Percentiles rank a stretch among this genome's conserved stretches.
Evolutionary conservation across 2,113 vertebrate genomes (phyloP).

Genomic region (Puma concolor): DNA sequence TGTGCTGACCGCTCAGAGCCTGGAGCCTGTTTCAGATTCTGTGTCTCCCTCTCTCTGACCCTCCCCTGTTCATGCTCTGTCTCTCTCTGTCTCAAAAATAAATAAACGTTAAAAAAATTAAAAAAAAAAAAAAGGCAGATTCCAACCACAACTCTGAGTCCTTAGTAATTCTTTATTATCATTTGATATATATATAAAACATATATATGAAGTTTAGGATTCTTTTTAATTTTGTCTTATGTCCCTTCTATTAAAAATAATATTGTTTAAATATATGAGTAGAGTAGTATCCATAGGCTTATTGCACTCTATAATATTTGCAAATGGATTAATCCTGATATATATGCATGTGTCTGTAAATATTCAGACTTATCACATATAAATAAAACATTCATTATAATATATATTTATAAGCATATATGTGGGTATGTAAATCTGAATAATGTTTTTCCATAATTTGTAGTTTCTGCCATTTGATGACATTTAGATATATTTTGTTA

Average conservation of each 20-base stretch:
- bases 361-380: not conserved
- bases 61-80: too few species aligned
- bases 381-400: not conserved
- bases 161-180: not conserved
- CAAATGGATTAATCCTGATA: not conserved
- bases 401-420: not conserved
- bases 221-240: not conserved
- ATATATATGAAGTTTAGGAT: not conserved
- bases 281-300: not conserved
- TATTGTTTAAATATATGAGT: not conserved
- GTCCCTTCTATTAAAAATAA: not conserved
- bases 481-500: not conserved
- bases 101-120: too few species aligned
- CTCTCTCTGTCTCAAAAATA: too few species aligned
- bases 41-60: too few species aligned
- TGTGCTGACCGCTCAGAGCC: too few species aligned
- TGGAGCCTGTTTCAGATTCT: too few species aligned
- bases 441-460: not conserved
- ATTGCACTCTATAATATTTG: not conserved
- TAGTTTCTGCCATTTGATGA: not conserved
- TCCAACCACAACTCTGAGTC: not conserved
- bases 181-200: not conserved
- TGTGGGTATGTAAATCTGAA: not conserved
- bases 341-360: not conserved
- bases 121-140: not conserved